Base-by-base conservation (phyloP, 2,113 vertebrate species). In the Malaclemys terrapin region DNA sequence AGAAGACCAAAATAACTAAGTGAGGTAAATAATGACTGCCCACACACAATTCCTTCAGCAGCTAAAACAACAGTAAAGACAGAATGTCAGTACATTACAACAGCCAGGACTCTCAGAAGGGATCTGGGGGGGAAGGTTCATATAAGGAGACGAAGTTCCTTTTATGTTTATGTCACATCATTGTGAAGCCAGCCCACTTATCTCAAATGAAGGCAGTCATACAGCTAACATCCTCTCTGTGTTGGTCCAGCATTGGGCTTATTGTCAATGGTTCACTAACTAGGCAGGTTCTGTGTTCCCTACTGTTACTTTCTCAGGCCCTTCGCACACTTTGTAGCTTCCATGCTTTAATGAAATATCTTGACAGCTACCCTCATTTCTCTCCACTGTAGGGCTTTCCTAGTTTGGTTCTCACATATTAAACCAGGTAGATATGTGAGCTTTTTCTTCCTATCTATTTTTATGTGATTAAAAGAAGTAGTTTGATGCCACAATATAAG, bases 401-500 rank as follows among this genome's bases (percentile, higher is more conserved):
- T 95, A 72, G 1, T 94, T 94, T 92, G 82, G 82, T 95, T 93
- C 90, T 94, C 42, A 22, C 47, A 47, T 88, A 91, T 38, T 90
- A 85, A 56, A 93, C 91, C 16, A 88, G 81, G 89, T 84, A 94
- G 82, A 91, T 93, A 89, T 82, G 94, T 50, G 84, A 49, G 89
- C 87, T 97, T 96, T 94, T 88, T 92, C 90, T 91, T 94, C 79
- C 72, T 88, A 65, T 0, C 0, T 59, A 91, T 93, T 81, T 84
- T 93, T 76, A 82, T 69, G 84, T 90, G 96, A 89, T 82, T 93
- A 93, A 96, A 94, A 83, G 10, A 82, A 94, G 85, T 31, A 50
- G 17, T 59, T 59, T 89, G 81, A 94, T 1, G 4, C 53, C 25
- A 96, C 72, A n/a, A 80, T 54, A 84, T 49, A 88, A 69, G 78